A percentile compares a stretch with the other conserved stretches of the same genome.
Conservation (phyloP, 2,888 invertebrate species). For the Drosophila macrospina region DNA sequence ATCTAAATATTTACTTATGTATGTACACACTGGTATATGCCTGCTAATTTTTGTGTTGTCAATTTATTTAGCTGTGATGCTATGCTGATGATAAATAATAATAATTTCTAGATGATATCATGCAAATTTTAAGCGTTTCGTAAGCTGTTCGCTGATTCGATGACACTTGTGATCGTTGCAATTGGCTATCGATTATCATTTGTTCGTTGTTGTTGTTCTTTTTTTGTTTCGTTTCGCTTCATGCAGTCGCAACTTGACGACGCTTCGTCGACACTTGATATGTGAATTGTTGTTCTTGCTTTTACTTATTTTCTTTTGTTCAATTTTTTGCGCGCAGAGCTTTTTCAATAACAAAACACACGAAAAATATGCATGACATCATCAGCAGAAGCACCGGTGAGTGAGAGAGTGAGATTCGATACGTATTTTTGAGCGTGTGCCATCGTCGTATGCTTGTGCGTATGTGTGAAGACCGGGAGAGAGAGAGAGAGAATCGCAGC, state of each 20-base stretch:
- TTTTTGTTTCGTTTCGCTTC: constrained; percentile 1
- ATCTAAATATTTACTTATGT: constrained; percentile 31
- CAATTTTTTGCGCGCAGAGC: constrained; percentile 46
- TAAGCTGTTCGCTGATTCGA: constrained; percentile 31
- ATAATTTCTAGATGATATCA: constrained; percentile 64
- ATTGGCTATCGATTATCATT: constrained; percentile 49
- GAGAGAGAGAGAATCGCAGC: constrained; percentile 18
- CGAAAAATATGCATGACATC: constrained; percentile 76
- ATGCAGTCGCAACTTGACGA: constrained; percentile 26
- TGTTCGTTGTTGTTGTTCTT: constrained; percentile 12
- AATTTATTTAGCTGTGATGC: constrained; percentile 41
- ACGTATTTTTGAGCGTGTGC: constrained; percentile 34
- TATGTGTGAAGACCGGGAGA: constrained; percentile 11
- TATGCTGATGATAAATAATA: constrained; percentile 32
- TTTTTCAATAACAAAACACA: constrained; percentile 69
- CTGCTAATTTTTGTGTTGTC: constrained; percentile 33
- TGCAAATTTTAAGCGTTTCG: constrained; percentile 66
- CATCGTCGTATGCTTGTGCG: constrained; percentile 16
- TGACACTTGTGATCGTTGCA: constrained; percentile 44
- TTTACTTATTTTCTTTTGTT: constrained; percentile 49
- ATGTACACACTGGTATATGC: constrained; percentile 24
- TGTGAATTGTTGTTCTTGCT: constrained; percentile 33
- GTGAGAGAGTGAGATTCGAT: constrained; percentile 23
- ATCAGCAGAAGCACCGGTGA: constrained; percentile 33
- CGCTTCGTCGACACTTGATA: constrained; percentile 51